These are phyloP conservation scores for Emydura subglobosa DNA, from an alignment of 2,113 vertebrate species.

Conservation along the genomic window DNA sequence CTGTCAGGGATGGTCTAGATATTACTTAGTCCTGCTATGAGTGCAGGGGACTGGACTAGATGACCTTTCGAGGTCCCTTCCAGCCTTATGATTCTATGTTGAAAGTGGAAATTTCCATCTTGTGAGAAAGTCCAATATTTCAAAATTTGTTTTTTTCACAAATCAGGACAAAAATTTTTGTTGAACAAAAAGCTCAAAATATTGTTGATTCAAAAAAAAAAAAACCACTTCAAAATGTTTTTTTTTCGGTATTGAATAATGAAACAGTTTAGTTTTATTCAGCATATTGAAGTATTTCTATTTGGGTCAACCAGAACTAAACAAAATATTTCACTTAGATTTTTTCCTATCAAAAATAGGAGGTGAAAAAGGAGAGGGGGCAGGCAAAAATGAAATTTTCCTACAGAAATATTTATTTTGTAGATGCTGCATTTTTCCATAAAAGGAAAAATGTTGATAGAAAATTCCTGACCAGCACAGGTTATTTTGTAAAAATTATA, in stretches of 20 bases:
- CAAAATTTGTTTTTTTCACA: not conserved
- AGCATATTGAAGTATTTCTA: not conserved
- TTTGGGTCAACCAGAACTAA: not conserved
- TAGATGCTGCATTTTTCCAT: not conserved
- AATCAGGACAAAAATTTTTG: not conserved
- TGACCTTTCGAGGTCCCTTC: no score
- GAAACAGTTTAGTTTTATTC: not conserved
- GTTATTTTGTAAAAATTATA: not conserved
- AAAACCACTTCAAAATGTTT: not conserved
- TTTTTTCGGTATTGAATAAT: not conserved
- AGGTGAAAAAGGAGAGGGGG: not conserved
- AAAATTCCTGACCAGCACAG: not conserved
- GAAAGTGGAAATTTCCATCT: not conserved
- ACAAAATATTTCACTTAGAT: not conserved
- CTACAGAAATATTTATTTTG: not conserved
- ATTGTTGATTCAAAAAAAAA: not conserved
- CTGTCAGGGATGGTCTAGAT: no score
- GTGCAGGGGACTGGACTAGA: no score
- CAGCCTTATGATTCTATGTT: not conserved
- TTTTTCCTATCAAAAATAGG: not conserved
- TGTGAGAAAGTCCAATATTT: not conserved
- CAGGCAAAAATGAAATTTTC: not conserved
- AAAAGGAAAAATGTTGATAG: not conserved
- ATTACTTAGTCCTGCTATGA: no score
- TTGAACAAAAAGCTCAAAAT: not conserved